Evolutionary conservation across 2,888 invertebrate genomes (phyloP), one percentile per base, ranked within the genome.

Genomic region (Slavum lentiscoides): DNA sequence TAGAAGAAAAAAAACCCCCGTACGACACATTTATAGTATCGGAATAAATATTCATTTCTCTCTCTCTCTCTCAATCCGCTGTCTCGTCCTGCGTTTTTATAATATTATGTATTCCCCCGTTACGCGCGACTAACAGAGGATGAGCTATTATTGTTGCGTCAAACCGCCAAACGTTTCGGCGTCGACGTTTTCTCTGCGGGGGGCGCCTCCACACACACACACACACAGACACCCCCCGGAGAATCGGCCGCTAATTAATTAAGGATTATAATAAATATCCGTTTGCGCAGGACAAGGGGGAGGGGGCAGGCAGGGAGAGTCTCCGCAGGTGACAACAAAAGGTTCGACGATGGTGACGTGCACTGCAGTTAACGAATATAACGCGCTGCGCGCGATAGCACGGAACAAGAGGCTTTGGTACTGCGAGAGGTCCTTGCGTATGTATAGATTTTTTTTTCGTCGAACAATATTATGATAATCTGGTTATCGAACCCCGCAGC

Each of bases 401-500:
- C 13, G 3, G 37, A 30, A 61, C 19, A 3, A 19, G 37, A 30
- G 43, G 23, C 39, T 37, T 59, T 4, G 30, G 30, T 30, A 30
- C 4, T 30, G 30, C 30, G 30, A 30, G 30, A 30, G 30, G 4
- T 68, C 61, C 76, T 17, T 69, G n/a, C n/a, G n/a, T n/a, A n/a
- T n/a, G 30, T 30, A 30, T 30, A 30, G 30, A 30, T 30, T 30
- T 30, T 30, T 30, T 30, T 77, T 69, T 43, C 69, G 76, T 69
- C 69, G 43, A 30, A 30, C 4, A 30, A 30, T 43, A 43, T 9
- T 43, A 43, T 43, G 6, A 77, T 69, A 77, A 77, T 77, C 76
- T 77, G 76, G 76, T 77, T 77, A 69, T 77, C 76, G 76, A 69
- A 77, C 76, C 49, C 69, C 76, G 6, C 61, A 17, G n/a, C 67